These are phyloP conservation scores for Merodon equestris DNA, from an alignment of 2,888 invertebrate genomes.

Conservation along the genomic window DNA sequence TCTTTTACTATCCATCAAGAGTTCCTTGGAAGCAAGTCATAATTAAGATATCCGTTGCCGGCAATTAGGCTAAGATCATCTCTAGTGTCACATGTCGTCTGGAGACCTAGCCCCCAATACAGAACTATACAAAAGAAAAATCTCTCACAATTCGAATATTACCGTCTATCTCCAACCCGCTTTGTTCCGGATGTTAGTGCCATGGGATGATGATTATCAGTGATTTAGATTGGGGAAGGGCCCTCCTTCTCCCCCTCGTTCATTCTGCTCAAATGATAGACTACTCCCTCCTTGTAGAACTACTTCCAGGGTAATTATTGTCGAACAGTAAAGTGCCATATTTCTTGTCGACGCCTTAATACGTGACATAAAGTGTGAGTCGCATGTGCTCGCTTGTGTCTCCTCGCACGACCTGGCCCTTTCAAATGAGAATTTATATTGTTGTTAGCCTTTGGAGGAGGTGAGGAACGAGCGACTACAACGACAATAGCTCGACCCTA, in stretches of 20 bases:
- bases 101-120: conserved; percentile 8
- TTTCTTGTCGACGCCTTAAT: conserved; percentile 54
- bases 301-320: conserved; percentile 57
- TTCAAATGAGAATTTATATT: conserved; percentile 58
- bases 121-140: conserved; percentile 9
- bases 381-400: conserved; percentile 15
- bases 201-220: conserved; percentile 54
- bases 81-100: conserved; percentile 40
- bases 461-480: not conserved
- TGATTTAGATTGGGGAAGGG: conserved; percentile 50
- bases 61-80: conserved; percentile 50
- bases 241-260: conserved; percentile 1
- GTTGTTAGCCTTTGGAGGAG: conserved; percentile 24
- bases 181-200: conserved; percentile 48
- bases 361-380: conserved; percentile 16
- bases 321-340: conserved; percentile 57
- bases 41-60: conserved; percentile 40
- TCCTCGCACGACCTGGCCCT: conserved; percentile 26
- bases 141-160: not conserved
- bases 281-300: too few relatives aligned
- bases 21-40: conserved; percentile 4
- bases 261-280: conserved; percentile 5
- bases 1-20: not conserved
- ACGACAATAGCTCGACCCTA: conserved; percentile 10
- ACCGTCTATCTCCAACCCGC: conserved; percentile 8